Evolutionary conservation across 2,797 vertebrate genomes (phyloP).

Genomic region (Huso huso): DNA sequence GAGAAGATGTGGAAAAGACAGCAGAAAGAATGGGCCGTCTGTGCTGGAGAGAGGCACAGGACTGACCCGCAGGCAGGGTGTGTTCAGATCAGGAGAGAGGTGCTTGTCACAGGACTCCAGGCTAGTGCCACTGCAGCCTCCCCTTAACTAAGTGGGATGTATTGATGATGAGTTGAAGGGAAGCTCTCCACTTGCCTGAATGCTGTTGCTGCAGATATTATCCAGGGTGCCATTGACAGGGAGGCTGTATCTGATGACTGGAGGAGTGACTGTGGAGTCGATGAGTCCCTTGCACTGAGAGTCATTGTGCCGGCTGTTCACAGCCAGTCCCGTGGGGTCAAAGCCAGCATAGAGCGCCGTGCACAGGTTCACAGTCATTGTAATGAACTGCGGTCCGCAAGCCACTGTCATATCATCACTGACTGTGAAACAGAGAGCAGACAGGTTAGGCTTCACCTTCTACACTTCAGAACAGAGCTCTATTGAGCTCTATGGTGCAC

Average conservation of each 20-base stretch:
- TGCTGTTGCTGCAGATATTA: constrained; percentile 58
- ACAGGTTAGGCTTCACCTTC: not conserved
- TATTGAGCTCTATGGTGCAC: too few species aligned
- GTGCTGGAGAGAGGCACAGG: too few species aligned
- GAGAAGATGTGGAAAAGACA: too few species aligned
- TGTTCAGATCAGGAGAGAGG: not conserved
- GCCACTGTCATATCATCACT: constrained; percentile 53
- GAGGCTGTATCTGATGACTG: constrained; percentile 54
- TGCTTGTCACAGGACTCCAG: too few species aligned
- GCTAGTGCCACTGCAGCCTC: too few species aligned
- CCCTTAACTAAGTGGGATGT: too few species aligned
- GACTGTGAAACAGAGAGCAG: constrained; percentile 32
- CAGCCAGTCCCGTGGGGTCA: constrained; percentile 41
- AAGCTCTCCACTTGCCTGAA: constrained; percentile 44
- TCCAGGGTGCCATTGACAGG: constrained; percentile 53
- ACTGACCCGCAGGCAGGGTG: not conserved
- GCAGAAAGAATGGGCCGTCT: too few species aligned
- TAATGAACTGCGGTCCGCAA: constrained; percentile 51
- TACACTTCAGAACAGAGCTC: too few species aligned
- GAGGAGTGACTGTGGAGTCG: constrained; percentile 44
- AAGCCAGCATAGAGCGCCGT: constrained; percentile 61
- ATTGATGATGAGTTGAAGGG: not conserved
- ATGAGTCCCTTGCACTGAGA: constrained; percentile 45
- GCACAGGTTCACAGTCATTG: constrained; percentile 60
- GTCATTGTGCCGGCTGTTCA: constrained; percentile 56